Conservation (phyloP, 2,797 vertebrate species). For the Anas bahamensis region DNA sequence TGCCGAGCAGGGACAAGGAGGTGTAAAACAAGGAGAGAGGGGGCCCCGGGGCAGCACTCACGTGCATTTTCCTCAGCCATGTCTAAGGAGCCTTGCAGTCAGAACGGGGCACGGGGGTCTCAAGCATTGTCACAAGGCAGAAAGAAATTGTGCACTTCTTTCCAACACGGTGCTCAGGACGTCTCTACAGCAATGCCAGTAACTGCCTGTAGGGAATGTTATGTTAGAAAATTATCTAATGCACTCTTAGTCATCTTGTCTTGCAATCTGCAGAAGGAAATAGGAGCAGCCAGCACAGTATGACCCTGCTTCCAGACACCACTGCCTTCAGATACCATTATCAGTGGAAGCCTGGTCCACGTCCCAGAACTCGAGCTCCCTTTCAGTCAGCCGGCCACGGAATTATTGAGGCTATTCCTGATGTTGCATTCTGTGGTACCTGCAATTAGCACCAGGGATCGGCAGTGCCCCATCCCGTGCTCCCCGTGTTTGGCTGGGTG, state of each 20-base stretch:
- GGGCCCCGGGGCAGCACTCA: conserved; percentile 47
- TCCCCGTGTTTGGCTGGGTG: neutral
- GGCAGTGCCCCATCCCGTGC: neutral
- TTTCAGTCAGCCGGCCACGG: conserved; percentile 27
- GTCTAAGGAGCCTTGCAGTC: conserved; percentile 57
- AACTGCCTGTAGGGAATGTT: conserved; percentile 63
- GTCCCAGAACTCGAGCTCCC: conserved; percentile 15
- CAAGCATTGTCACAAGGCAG: conserved; percentile 48
- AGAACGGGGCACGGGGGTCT: conserved; percentile 56
- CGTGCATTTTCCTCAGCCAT: conserved; percentile 62
- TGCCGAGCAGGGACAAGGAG: conserved; percentile 13
- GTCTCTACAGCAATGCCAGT: conserved; percentile 64
- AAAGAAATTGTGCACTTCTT: conserved; percentile 40
- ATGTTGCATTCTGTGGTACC: neutral
- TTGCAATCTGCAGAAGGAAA: conserved; percentile 44
- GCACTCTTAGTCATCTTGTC: conserved; percentile 30
- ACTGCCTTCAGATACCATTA: conserved; percentile 17
- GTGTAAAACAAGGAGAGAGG: conserved; percentile 30
- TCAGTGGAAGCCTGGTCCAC: neutral
- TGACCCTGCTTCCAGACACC: conserved; percentile 57
- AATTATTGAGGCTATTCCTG: conserved; percentile 50
- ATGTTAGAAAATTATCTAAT: conserved; percentile 62
- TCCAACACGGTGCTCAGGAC: conserved; percentile 37
- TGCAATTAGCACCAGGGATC: conserved; percentile 21
- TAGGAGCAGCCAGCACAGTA: neutral